Evolutionary conservation across 1,140 invertebrate genomes (phyloP), one percentile per base, ranked within the genome.

Genomic region (Homalodisca vitripennis): DNA sequence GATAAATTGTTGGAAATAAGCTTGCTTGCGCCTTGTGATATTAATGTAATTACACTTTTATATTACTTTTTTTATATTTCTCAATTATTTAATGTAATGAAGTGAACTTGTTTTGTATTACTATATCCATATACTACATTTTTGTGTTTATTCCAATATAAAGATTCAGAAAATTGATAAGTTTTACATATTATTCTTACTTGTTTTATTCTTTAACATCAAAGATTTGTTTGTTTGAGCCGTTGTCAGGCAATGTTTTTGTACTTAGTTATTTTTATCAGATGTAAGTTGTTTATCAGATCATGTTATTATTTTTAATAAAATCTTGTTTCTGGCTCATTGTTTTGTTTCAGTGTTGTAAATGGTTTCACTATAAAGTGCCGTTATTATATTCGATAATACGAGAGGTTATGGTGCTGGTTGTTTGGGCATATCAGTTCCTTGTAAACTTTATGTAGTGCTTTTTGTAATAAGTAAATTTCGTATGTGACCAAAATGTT

Each of bases 231-330:
- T n/a, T n/a, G n/a, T n/a, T n/a, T n/a, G n/a, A n/a, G n/a, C n/a
- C n/a, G n/a, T n/a, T n/a, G n/a, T n/a, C n/a, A n/a, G n/a, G n/a
- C n/a, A n/a, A n/a, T n/a, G n/a, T n/a, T n/a, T n/a, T n/a, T n/a
- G n/a, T n/a, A n/a, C n/a, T n/a, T n/a, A n/a, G n/a, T n/a, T n/a
- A n/a, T n/a, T n/a, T n/a, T n/a, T n/a, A n/a, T n/a, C n/a, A n/a
- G n/a, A n/a, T n/a, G n/a, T n/a, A n/a, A n/a, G n/a, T n/a, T n/a
- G n/a, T n/a, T n/a, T n/a, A n/a, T n/a, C n/a, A n/a, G n/a, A n/a
- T n/a, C n/a, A n/a, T n/a, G n/a, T 60, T 60, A 27, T 60, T 60
- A 12, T 26, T 60, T 27, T 60, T 60, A 60, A 60, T 20, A 51
- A 3, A 3, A 20, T 51, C 3, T 51, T 14, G 10, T 60, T 27